These are phyloP conservation scores for Tonatia bakeri DNA, from an alignment of 2,113 vertebrate genomes.

Conservation along the genomic window DNA sequence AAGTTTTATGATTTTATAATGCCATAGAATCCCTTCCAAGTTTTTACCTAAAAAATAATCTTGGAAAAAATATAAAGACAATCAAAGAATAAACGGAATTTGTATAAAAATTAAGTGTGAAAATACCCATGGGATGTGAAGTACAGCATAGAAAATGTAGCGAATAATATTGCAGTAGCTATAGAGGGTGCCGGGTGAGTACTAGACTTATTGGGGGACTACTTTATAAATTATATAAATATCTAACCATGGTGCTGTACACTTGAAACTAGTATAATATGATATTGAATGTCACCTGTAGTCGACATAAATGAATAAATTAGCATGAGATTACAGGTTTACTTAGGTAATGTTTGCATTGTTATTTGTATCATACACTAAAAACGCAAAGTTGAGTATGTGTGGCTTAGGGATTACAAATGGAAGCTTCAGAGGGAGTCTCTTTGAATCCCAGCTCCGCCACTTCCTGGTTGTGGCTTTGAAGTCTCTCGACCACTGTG, in stretches of 20 bases:
- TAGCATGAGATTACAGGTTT: not conserved
- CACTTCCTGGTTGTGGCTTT: not conserved
- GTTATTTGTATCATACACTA: not conserved
- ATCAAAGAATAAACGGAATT: not conserved
- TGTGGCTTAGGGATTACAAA: not conserved
- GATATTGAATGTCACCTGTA: not conserved
- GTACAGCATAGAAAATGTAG: not conserved
- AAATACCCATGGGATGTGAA: not conserved
- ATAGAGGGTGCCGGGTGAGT: not conserved
- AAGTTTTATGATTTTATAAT: constrained; percentile 14
- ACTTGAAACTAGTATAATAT: not conserved
- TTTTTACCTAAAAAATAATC: constrained; percentile 36
- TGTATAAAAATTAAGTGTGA: not conserved
- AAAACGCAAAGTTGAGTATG: not conserved
- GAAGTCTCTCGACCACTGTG: constrained; percentile 1
- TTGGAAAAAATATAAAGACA: constrained; percentile 36
- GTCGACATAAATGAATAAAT: not conserved
- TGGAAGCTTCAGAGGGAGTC: not conserved
- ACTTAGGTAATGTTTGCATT: not conserved
- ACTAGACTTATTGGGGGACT: not conserved
- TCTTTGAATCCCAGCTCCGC: not conserved
- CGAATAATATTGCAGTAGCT: not conserved
- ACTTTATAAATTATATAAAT: not conserved
- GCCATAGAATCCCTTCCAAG: not conserved
- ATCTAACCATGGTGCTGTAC: not conserved